Evolutionary conservation across 2,888 invertebrate genomes (phyloP), one percentile per base, ranked within the genome.

Genomic region (Drosophila austrosaltans): DNA sequence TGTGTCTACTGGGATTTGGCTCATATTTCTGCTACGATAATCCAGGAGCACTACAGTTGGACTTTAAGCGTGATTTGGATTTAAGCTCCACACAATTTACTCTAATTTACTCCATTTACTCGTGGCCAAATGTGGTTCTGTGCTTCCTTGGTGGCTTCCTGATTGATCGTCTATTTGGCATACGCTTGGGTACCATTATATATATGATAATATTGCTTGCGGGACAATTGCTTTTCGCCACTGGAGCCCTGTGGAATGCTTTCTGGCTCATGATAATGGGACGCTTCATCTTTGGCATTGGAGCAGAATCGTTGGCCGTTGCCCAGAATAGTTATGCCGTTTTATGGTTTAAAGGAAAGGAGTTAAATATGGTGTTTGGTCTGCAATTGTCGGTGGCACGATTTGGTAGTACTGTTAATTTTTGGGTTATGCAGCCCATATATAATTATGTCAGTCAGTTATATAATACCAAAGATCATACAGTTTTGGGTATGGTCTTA

Each of bases 21-120:
- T 98, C 98, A 63, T 99, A 98, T 92, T 99, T 99, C 92, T 99
- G 99, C 92, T 99, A 98, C 93, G 99, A 99, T 92, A 98, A 97
- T 92, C 99, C 99, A 4, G 97, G 96, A 63, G 98, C 99, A 5
- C 92, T 99, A 61, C 97, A 98, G 90, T 96, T 97, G 89, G 95
- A 96, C 83, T 98, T 97, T 91, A 95, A 95, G 89, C 91, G 93
- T 75, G 98, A 98, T 90, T 93, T 98, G 90, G 93, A 95, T 77
- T 93, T 99, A 76, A 94, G 94, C 54, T 96, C 96, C 57, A 95
- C 96, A 6, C 94, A 97, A 92, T 99, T 97, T 93, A 96, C 97
- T 78, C 93, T 96, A 72, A 94, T 99, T 53, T 99, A 99, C 93
- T 96, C 97, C 3, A 95, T 98, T 92, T 99, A 99, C 92, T 98